These are phyloP conservation scores for Cirrhinus molitorella DNA, from an alignment of 2,797 vertebrate genomes.

Conservation along the genomic window DNA sequence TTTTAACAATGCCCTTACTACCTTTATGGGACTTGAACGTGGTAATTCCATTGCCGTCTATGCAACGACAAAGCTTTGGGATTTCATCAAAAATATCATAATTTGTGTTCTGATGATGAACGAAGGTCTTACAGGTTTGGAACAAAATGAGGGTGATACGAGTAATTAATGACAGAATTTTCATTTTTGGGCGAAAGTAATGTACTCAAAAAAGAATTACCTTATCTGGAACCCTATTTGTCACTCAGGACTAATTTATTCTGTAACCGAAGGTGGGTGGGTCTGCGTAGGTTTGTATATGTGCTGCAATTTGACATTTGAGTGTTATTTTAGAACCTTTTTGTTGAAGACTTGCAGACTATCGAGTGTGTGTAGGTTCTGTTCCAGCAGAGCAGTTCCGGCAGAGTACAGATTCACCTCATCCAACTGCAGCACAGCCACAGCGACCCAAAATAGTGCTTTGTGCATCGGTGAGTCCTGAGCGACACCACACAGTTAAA, in stretches of 20 bases:
- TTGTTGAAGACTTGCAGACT: constrained; percentile 92
- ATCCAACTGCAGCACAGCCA: constrained; percentile 94
- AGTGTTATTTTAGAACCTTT: constrained; percentile 77
- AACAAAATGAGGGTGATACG: no score
- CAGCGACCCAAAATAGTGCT: constrained; percentile 96
- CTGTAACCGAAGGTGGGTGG: background rate
- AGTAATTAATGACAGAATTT: no score
- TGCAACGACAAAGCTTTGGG: no score
- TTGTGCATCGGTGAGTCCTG: constrained; percentile 97
- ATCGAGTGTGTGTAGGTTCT: constrained; percentile 96
- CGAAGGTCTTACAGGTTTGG: no score
- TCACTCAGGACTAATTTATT: background rate
- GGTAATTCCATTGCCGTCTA: no score
- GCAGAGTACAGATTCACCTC: constrained; percentile 95
- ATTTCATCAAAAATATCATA: no score
- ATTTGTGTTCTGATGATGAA: no score
- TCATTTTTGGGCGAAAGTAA: no score
- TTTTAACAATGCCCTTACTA: no score
- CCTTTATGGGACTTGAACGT: no score
- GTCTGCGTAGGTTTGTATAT: background rate
- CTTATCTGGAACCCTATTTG: background rate
- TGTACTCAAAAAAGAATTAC: no score
- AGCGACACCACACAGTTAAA: constrained; percentile 7
- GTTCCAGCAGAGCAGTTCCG: constrained; percentile 92
- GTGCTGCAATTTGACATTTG: background rate